Evolutionary conservation across 2,113 vertebrate species (phyloP).

Genomic region (Camelus dromedarius): DNA sequence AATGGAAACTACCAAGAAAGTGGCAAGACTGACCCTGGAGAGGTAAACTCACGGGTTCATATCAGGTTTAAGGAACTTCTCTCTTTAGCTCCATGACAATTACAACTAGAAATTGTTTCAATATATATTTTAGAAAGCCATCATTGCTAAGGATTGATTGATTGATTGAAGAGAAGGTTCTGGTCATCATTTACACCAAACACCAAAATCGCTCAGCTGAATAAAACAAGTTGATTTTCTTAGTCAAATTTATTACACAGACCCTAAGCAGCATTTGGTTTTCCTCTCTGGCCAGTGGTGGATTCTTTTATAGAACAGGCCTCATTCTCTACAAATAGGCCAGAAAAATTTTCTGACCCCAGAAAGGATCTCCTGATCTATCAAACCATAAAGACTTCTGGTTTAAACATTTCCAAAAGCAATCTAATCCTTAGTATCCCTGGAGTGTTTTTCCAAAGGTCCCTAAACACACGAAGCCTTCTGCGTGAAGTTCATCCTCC

Average conservation of each 20-base stretch:
- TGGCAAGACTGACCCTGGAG: neutral
- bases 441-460: neutral
- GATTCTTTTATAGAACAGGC: neutral
- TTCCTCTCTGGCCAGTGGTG: neutral
- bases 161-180: neutral
- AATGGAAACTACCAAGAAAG: neutral
- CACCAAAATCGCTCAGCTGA: neutral
- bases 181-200: slow-evolving; percentile 22
- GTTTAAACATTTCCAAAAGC: neutral
- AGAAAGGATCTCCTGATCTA: neutral
- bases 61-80: neutral
- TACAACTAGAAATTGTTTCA: slow-evolving; percentile 17
- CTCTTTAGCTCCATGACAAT: neutral
- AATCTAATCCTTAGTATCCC: neutral
- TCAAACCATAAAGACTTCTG: neutral
- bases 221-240: slow-evolving; percentile 25
- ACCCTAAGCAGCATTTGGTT: neutral
- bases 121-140: neutral
- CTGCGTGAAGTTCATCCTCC: slow-evolving; percentile 26
- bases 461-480: slow-evolving; percentile 11
- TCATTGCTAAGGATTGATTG: neutral
- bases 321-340: neutral
- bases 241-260: slow-evolving; percentile 23
- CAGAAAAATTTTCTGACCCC: neutral
- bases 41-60: neutral